phyloP scores from a whole-genome alignment of 1,140 invertebrate genomes.

The Listronotus oregonensis region DNA sequence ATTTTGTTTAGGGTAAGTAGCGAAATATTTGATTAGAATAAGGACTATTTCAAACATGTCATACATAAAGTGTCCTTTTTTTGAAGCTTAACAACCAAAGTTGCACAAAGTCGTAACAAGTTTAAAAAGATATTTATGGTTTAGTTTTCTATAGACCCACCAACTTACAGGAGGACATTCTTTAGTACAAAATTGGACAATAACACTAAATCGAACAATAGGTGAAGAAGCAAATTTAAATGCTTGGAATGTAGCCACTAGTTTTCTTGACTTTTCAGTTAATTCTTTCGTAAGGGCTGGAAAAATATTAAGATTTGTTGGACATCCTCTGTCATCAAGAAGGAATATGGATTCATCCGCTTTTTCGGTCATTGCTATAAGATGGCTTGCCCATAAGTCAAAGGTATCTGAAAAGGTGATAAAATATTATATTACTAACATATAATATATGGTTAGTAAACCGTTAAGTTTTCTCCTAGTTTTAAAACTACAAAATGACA shows the following conservation, averaged over 20 bases:
- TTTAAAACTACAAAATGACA: too few species aligned
- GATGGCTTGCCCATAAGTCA: slow-evolving; percentile 62
- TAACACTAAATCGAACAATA: slow-evolving; percentile 59
- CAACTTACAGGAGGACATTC: slow-evolving; percentile 50
- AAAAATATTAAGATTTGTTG: slow-evolving; percentile 61
- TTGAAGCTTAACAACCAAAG: too few species aligned
- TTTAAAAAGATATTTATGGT: too few species aligned
- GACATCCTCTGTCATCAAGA: slow-evolving; percentile 67
- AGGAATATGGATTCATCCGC: slow-evolving; percentile 60
- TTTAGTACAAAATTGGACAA: slow-evolving; percentile 58
- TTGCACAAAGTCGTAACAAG: too few species aligned
- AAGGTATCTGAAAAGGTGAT: slow-evolving; percentile 38
- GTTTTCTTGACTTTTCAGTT: slow-evolving; percentile 48
- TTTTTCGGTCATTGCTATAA: slow-evolving; percentile 60
- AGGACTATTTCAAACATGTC: too few species aligned
- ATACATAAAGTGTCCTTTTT: too few species aligned
- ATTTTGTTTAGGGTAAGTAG: too few species aligned
- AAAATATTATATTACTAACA: too few species aligned
- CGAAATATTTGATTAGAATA: too few species aligned
- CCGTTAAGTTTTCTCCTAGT: too few species aligned
- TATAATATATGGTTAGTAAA: too few species aligned
- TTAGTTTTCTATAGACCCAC: too few species aligned
- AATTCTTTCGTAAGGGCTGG: slow-evolving; percentile 52
- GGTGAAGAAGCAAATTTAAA: slow-evolving; percentile 60
- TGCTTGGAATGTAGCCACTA: slow-evolving; percentile 57